Evolutionary conservation across 2,888 invertebrate species (phyloP).

Genomic region (Copidosoma aretas): DNA sequence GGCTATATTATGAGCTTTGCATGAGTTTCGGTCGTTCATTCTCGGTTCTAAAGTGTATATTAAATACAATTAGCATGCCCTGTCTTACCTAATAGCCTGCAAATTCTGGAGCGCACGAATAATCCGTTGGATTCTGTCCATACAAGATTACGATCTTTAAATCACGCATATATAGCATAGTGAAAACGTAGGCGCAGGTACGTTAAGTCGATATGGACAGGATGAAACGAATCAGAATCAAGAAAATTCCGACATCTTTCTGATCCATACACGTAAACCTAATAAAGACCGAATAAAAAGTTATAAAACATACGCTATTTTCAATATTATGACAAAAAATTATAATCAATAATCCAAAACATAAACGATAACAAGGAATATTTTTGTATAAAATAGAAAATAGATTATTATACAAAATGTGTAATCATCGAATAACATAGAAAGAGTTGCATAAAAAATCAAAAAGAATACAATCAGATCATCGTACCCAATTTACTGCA

Average conservation of each 20-base stretch:
- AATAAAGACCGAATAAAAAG: neutral
- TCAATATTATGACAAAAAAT: neutral
- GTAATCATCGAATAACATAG: slow-evolving; percentile 28
- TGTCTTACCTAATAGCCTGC: slow-evolving; percentile 29
- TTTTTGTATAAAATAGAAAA: neutral
- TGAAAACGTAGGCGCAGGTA: too few species aligned
- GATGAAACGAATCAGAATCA: too few species aligned
- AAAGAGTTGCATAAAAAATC: slow-evolving; percentile 13
- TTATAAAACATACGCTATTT: neutral
- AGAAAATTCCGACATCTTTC: neutral
- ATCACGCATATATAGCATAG: too few species aligned
- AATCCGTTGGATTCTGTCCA: slow-evolving; percentile 3
- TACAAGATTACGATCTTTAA: neutral
- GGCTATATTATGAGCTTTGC: neutral
- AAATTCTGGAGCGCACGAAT: neutral
- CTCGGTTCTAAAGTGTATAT: neutral
- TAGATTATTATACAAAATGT: neutral
- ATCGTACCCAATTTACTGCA: slow-evolving; percentile 20
- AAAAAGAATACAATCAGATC: slow-evolving; percentile 5
- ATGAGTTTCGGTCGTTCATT: too few species aligned
- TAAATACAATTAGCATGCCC: slow-evolving; percentile 16
- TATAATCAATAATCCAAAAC: neutral
- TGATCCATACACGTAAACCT: neutral
- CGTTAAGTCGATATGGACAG: too few species aligned
- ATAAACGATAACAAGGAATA: neutral